Evolutionary conservation across 2,888 invertebrate genomes (phyloP).

Genomic region (Drosophila kambysellisi): DNA sequence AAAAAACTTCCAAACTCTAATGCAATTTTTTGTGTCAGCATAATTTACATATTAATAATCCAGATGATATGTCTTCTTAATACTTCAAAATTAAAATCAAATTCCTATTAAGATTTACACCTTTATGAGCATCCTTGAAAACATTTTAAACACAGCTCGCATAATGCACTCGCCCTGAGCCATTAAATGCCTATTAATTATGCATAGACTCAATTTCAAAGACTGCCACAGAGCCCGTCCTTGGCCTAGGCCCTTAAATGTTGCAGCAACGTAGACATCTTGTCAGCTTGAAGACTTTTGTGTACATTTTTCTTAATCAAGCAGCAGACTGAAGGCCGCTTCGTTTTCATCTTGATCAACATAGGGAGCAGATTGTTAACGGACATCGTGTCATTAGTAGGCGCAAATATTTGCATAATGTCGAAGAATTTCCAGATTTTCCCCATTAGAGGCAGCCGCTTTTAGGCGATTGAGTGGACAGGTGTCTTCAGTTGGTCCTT

Average conservation of each 20-base stretch:
- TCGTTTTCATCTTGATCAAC: slow-evolving; percentile 63
- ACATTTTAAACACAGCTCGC: slow-evolving; percentile 8
- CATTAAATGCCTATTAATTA: slow-evolving; percentile 39
- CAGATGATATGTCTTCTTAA: too few relatives aligned
- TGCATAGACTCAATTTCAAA: slow-evolving; percentile 45
- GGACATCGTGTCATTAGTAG: slow-evolving; percentile 66
- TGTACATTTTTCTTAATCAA: slow-evolving; percentile 54
- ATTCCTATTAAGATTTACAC: not conserved
- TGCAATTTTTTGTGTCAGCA: not conserved
- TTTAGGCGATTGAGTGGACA: slow-evolving; percentile 23
- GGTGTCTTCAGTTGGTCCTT: slow-evolving; percentile 43
- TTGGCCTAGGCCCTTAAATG: slow-evolving; percentile 52
- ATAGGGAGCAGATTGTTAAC: slow-evolving; percentile 60
- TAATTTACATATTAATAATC: not conserved
- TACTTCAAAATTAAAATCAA: not conserved
- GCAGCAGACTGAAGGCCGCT: slow-evolving; percentile 40
- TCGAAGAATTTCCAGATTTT: slow-evolving; percentile 31
- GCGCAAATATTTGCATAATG: slow-evolving; percentile 75
- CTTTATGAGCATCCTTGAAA: not conserved
- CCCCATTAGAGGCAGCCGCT: slow-evolving; percentile 54
- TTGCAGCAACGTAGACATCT: slow-evolving; percentile 42
- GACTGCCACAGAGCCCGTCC: slow-evolving; percentile 24
- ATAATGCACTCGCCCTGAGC: slow-evolving; percentile 16
- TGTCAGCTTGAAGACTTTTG: slow-evolving; percentile 7
- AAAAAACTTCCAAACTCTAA: not conserved